Evolutionary conservation across 2,113 vertebrate genomes (phyloP).

Genomic region (Pelmatolapia mariae): DNA sequence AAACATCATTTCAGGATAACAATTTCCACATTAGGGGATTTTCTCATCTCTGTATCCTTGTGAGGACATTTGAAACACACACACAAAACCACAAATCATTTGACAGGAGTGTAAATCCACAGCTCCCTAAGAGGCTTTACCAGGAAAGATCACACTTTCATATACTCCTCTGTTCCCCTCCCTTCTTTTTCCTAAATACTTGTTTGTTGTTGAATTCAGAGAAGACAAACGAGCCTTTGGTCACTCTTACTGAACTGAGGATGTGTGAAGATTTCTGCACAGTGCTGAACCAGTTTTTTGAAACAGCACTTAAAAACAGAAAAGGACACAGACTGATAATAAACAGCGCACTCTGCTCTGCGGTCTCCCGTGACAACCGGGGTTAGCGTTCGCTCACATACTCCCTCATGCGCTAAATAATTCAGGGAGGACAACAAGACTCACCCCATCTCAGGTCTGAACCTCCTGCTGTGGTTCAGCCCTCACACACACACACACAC

Average conservation of each 20-base stretch:
- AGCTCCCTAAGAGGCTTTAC: slow-evolving; percentile 53
- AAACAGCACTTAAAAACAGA: neutral
- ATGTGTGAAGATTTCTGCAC: neutral
- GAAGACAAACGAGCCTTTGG: slow-evolving; percentile 25
- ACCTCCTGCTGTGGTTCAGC: slow-evolving; percentile 41
- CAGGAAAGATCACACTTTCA: slow-evolving; percentile 46
- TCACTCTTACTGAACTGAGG: neutral
- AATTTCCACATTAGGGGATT: neutral
- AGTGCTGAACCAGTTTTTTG: neutral
- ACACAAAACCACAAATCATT: slow-evolving; percentile 31
- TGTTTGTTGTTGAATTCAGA: slow-evolving; percentile 32
- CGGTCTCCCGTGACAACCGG: neutral
- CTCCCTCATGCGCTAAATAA: slow-evolving; percentile 54
- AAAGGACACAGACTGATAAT: neutral
- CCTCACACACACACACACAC: neutral
- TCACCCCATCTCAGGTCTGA: slow-evolving; percentile 51
- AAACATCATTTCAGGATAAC: neutral
- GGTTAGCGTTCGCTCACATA: slow-evolving; percentile 6
- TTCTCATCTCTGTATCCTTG: neutral
- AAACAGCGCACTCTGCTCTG: neutral
- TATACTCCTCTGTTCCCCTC: neutral
- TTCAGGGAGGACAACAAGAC: slow-evolving; percentile 60
- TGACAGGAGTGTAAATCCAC: slow-evolving; percentile 46
- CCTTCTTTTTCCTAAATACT: neutral
- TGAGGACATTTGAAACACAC: slow-evolving; percentile 15